Evolutionary conservation across 2,113 vertebrate species (phyloP), one percentile per base, ranked within the genome.

Genomic region (Notarius quadriscutis): DNA sequence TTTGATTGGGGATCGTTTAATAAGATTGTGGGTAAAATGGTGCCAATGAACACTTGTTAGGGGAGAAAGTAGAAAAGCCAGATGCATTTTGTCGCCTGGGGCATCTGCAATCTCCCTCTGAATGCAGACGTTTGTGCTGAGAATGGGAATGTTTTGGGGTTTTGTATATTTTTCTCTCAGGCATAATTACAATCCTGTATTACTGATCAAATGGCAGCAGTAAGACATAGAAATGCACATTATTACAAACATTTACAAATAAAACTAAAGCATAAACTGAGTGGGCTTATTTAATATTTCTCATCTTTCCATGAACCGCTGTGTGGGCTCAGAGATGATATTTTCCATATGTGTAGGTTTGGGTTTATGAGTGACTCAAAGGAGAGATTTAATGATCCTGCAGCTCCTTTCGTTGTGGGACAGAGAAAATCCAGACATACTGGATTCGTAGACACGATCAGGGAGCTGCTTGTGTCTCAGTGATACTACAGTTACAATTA

Each of bases 241-340:
- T 22, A 15, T 7, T 2, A 14, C 58, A 48, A 63, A 62, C 5
- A 34, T 62, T 82, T 48, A 62, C 27, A 81, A 81, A 22, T 60
- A 81, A 41, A 81, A 30, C 79, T 14, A 14, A 62, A 63, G 58
- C 34, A 62, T 63, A n/a, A 63, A 63, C 58, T 7, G 27, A 62
- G 79, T 62, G 57, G 57, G 79, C 10, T 62, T 30, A 62, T 81
- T 62, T 81, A 41, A 81, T 81, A 62, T 22, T 60, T 81, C 57
- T 41, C 30, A 12, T 34, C 22, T 60, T 60, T 62, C 58, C 79
- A 20, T 62, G 55, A 81, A 81, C 79, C 30, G 3, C 79, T 62
- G 79, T 81, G 79, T 81, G 58, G 57, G 79, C 12, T 62, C 18
- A 81, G 57, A 81, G 79, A 62, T 81, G 27, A 81, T 60, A 22